These are phyloP conservation scores for Pogonomyrmex californicus DNA, from an alignment of 1,140 invertebrate genomes.

Conservation along the genomic window DNA sequence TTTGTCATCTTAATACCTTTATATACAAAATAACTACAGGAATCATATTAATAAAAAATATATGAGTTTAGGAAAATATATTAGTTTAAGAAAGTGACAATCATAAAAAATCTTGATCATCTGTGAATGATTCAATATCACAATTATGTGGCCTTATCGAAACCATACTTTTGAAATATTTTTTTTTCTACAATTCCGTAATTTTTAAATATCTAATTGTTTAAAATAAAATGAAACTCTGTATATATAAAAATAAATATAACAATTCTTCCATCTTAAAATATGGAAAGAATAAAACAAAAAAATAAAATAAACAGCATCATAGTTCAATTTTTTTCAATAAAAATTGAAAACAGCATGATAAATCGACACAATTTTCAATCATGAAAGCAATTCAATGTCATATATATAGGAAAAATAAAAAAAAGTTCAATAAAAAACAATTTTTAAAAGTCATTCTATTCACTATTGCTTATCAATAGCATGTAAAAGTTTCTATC, in stretches of 20 bases:
- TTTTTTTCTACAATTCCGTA: too few species aligned
- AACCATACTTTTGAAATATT: too few species aligned
- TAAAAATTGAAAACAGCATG: neutral
- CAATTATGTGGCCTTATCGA: too few species aligned
- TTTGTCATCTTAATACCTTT: too few species aligned
- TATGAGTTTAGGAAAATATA: too few species aligned
- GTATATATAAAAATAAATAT: neutral
- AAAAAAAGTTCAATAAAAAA: neutral
- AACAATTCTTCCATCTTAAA: neutral
- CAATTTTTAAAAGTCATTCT: neutral
- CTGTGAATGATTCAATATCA: too few species aligned
- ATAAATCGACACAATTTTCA: slow-evolving; percentile 26
- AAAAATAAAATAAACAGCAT: neutral
- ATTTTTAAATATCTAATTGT: too few species aligned
- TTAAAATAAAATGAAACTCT: too few species aligned
- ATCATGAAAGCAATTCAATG: neutral
- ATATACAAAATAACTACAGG: too few species aligned
- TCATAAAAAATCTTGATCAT: too few species aligned
- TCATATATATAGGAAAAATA: neutral
- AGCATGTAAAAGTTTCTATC: neutral
- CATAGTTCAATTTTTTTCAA: neutral
- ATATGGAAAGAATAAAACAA: neutral
- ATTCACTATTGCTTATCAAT: slow-evolving; percentile 12
- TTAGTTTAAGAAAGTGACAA: too few species aligned
- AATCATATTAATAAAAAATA: too few species aligned